phyloP scores from a whole-genome alignment of 2,797 vertebrate species.

The Diceros bicornis region DNA sequence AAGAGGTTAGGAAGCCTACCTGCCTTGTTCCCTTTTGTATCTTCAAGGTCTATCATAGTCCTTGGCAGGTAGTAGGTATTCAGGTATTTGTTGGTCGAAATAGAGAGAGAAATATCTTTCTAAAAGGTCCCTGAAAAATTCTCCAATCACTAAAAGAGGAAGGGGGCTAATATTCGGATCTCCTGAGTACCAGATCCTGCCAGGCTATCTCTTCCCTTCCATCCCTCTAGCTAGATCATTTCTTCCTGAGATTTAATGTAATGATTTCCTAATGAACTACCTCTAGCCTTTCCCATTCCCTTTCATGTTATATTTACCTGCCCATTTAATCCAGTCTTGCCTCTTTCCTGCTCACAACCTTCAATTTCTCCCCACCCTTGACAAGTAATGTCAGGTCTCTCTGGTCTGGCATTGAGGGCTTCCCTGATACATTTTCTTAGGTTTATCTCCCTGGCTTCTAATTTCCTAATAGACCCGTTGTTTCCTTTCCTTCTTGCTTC shows the following conservation, averaged over 20 bases:
- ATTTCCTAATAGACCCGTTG: not conserved
- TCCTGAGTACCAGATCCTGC: not conserved
- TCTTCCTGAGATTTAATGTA: not conserved
- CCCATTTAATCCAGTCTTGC: not conserved
- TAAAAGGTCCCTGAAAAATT: not conserved
- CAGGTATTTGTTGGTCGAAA: not conserved
- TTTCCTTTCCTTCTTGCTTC: constrained; percentile 5
- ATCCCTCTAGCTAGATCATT: not conserved
- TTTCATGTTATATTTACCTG: not conserved
- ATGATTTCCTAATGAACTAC: not conserved
- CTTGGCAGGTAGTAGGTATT: not conserved
- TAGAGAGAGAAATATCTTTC: not conserved
- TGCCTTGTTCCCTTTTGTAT: not conserved
- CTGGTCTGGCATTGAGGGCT: not conserved
- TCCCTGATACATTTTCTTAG: not conserved
- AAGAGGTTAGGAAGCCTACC: not conserved
- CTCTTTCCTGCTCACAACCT: not conserved
- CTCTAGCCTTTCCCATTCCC: not conserved
- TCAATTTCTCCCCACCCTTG: not conserved
- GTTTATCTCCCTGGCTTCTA: not conserved
- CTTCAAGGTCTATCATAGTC: not conserved
- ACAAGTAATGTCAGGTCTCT: not conserved
- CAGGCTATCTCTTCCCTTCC: not conserved
- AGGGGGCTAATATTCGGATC: not conserved
- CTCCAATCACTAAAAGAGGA: not conserved